These are phyloP conservation scores for Hydroisotoma schaefferi DNA, from an alignment of 2,888 invertebrate genomes.

Conservation along the genomic window DNA sequence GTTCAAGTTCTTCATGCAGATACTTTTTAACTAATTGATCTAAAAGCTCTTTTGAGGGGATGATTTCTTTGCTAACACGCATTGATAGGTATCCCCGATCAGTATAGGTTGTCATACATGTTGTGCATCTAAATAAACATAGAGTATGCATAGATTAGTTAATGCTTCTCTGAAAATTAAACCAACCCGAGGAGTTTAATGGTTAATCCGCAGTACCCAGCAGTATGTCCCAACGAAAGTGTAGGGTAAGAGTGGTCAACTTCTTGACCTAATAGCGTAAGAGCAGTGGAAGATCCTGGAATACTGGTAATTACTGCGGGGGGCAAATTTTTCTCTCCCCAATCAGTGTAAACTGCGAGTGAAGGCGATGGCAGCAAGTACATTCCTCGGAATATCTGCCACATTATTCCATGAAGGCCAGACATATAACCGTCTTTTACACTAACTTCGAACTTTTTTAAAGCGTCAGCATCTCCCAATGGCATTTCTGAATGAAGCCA, in stretches of 20 bases:
- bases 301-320: slow-evolving; percentile 45
- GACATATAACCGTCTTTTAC: slow-evolving; percentile 42
- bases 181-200: too few relatives aligned
- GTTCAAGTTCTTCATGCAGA: slow-evolving; percentile 44
- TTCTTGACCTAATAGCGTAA: slow-evolving; percentile 37
- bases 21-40: slow-evolving; percentile 44
- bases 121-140: slow-evolving; percentile 35
- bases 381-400: slow-evolving; percentile 45
- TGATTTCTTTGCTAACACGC: slow-evolving; percentile 45
- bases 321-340: slow-evolving; percentile 47
- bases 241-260: slow-evolving; percentile 41
- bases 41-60: slow-evolving; percentile 42
- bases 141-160: neutral
- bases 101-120: slow-evolving; percentile 43
- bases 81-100: slow-evolving; percentile 43
- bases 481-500: slow-evolving; percentile 46
- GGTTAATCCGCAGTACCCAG: slow-evolving; percentile 34
- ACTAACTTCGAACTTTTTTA: slow-evolving; percentile 41
- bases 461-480: slow-evolving; percentile 37
- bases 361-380: slow-evolving; percentile 43
- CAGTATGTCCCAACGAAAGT: slow-evolving; percentile 42
- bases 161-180: too few relatives aligned
- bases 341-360: slow-evolving; percentile 41
- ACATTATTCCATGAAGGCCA: slow-evolving; percentile 48
- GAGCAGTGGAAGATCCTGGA: slow-evolving; percentile 40